A percentile compares a stretch with the other conserved stretches of the same genome.
These are phyloP conservation scores for Autographa gamma DNA, from an alignment of 2,888 invertebrate genomes.

Conservation along the genomic window DNA sequence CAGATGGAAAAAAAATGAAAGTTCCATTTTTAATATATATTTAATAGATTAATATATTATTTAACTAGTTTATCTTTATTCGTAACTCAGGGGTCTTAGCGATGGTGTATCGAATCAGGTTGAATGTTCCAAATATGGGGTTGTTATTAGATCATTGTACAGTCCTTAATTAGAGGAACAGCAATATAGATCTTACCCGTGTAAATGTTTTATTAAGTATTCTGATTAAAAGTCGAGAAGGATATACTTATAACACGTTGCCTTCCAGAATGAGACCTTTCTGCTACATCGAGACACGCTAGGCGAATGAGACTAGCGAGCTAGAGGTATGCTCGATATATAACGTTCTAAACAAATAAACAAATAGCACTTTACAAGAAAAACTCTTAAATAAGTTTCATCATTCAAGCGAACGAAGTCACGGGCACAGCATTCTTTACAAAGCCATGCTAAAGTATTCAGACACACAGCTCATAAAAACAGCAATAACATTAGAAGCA, in stretches of 20 bases:
- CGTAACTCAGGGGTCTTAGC: conserved; percentile 6
- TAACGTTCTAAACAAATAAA: too few species aligned
- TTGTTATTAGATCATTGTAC: conserved; percentile 12
- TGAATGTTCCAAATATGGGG: conserved; percentile 10
- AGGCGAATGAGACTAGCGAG: too few species aligned
- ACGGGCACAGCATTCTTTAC: too few species aligned
- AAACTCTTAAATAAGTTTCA: too few species aligned
- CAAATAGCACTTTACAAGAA: too few species aligned
- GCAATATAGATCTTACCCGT: neutral
- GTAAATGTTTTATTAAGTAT: neutral
- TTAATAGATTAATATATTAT: neutral
- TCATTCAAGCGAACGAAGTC: too few species aligned
- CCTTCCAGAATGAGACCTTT: too few species aligned
- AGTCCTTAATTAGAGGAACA: neutral
- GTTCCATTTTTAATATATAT: neutral
- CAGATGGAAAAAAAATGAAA: neutral
- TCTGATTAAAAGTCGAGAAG: too few species aligned
- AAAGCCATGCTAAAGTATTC: neutral
- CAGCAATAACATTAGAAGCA: neutral
- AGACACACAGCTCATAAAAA: neutral
- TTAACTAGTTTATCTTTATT: neutral
- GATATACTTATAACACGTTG: too few species aligned
- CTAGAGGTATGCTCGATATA: too few species aligned
- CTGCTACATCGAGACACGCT: too few species aligned
- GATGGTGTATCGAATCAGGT: conserved; percentile 2